A percentile compares a stretch with the other conserved stretches of the same genome.
These are phyloP conservation scores for Ctenodactylus gundi DNA, from an alignment of 2,113 vertebrate genomes.

Conservation along the genomic window DNA sequence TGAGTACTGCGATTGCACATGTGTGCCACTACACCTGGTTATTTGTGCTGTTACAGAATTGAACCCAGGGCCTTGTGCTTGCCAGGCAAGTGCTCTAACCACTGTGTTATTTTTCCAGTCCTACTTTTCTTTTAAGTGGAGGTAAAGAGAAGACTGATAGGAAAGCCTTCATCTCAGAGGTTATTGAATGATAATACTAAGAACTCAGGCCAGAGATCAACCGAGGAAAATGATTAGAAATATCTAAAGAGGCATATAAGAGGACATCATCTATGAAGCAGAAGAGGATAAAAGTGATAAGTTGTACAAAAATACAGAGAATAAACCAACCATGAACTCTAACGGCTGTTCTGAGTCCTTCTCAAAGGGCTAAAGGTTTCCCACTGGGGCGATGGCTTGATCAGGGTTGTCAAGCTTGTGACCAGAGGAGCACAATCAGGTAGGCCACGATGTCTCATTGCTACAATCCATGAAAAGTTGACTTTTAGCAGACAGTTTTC, in stretches of 20 bases:
- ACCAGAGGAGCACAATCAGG: neutral
- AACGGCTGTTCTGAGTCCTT: neutral
- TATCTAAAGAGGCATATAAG: neutral
- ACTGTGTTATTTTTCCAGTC: too few species aligned
- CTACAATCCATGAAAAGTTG: neutral
- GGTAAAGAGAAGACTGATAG: neutral
- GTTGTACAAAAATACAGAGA: neutral
- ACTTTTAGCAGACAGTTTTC: constrained; percentile 36
- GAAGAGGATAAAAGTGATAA: neutral
- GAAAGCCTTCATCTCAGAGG: neutral
- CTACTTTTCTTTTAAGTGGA: neutral
- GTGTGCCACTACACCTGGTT: too few species aligned
- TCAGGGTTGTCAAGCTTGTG: neutral
- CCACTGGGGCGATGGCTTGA: neutral
- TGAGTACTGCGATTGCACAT: too few species aligned
- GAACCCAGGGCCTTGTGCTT: too few species aligned
- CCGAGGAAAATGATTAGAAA: neutral
- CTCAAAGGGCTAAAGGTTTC: neutral
- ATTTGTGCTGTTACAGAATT: too few species aligned
- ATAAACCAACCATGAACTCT: neutral
- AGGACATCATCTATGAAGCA: neutral
- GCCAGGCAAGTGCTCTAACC: too few species aligned
- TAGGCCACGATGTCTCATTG: neutral
- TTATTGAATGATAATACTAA: neutral
- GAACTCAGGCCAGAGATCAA: neutral